These are phyloP conservation scores for Acanthurus leucopareius DNA, from an alignment of 2,797 vertebrate species.

Conservation along the genomic window DNA sequence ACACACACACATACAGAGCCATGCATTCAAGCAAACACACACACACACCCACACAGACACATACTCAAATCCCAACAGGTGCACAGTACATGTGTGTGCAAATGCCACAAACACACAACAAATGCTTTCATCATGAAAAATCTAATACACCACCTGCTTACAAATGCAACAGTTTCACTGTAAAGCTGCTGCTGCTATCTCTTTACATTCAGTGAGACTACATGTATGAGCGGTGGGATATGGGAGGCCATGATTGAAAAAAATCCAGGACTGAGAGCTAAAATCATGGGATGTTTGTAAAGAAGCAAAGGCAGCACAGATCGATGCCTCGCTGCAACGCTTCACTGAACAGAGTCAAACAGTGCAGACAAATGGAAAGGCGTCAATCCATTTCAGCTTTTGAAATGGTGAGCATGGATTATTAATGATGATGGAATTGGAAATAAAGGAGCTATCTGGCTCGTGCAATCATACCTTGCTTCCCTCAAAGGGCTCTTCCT, in stretches of 20 bases:
- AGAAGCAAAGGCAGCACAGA: slow-evolving; percentile 61
- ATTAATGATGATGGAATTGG: slow-evolving; percentile 68
- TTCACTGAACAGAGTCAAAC: slow-evolving; percentile 68
- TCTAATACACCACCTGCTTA: slow-evolving; percentile 20
- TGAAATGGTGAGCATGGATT: slow-evolving; percentile 71
- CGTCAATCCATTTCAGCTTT: slow-evolving; percentile 58
- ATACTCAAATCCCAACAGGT: slow-evolving; percentile 33
- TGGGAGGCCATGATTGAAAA: slow-evolving; percentile 59
- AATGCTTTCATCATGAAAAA: slow-evolving; percentile 37
- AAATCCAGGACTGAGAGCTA: slow-evolving; percentile 35
- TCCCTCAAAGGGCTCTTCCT: slow-evolving; percentile 89
- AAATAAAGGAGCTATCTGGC: slow-evolving; percentile 59
- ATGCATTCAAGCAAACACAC: neutral
- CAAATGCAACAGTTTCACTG: slow-evolving; percentile 31
- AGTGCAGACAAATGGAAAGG: slow-evolving; percentile 68
- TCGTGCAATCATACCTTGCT: slow-evolving; percentile 85
- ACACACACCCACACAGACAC: slow-evolving; percentile 21
- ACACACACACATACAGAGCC: slow-evolving; percentile 28
- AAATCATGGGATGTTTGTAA: slow-evolving; percentile 68
- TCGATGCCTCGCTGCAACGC: slow-evolving; percentile 58
- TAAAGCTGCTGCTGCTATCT: slow-evolving; percentile 22
- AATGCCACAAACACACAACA: slow-evolving; percentile 41
- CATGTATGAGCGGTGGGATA: slow-evolving; percentile 14
- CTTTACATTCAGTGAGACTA: slow-evolving; percentile 31
- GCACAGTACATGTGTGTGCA: slow-evolving; percentile 33